These are phyloP conservation scores for Virgularia gustaviana DNA, from an alignment of 92 coral and sea anemone species.

Conservation along the genomic window DNA sequence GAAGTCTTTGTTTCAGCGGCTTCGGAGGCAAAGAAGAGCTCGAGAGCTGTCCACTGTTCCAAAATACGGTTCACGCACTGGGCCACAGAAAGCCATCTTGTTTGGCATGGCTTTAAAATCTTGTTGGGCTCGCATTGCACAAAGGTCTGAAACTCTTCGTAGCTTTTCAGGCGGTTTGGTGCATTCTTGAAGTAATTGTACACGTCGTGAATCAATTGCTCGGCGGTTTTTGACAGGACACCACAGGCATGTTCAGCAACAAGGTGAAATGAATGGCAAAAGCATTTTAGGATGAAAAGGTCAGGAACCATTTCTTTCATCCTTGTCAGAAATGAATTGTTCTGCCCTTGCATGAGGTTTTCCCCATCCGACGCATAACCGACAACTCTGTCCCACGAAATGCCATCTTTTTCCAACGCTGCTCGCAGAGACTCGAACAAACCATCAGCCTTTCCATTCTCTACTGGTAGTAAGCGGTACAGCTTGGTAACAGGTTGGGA, in stretches of 20 bases:
- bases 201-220: background rate
- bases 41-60: slow-evolving; percentile 12
- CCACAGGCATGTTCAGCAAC: slow-evolving; percentile 29
- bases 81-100: slow-evolving; percentile 29
- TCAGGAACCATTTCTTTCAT: slow-evolving; percentile 22
- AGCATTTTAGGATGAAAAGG: slow-evolving; percentile 20
- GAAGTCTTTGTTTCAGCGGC: background rate
- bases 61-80: slow-evolving; percentile 6
- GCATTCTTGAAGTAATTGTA: slow-evolving; percentile 21
- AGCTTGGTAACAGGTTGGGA: slow-evolving; percentile 12
- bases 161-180: slow-evolving; percentile 9
- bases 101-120: slow-evolving; percentile 24
- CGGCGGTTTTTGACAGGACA: no score
- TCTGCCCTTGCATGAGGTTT: slow-evolving; percentile 28
- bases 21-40: background rate
- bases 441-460: slow-evolving; percentile 17
- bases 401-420: slow-evolving; percentile 9
- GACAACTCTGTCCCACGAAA: slow-evolving; percentile 4
- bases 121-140: slow-evolving; percentile 19
- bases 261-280: slow-evolving; percentile 28
- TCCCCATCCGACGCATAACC: slow-evolving; percentile 25
- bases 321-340: slow-evolving; percentile 16
- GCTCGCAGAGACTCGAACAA: slow-evolving; percentile 13
- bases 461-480: slow-evolving; percentile 12
- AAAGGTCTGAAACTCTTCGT: slow-evolving; percentile 9